Percentiles rank a stretch among this genome's conserved stretches.
Conservation (phyloP, 2,797 vertebrate genomes). For the Lithobates pipiens region DNA sequence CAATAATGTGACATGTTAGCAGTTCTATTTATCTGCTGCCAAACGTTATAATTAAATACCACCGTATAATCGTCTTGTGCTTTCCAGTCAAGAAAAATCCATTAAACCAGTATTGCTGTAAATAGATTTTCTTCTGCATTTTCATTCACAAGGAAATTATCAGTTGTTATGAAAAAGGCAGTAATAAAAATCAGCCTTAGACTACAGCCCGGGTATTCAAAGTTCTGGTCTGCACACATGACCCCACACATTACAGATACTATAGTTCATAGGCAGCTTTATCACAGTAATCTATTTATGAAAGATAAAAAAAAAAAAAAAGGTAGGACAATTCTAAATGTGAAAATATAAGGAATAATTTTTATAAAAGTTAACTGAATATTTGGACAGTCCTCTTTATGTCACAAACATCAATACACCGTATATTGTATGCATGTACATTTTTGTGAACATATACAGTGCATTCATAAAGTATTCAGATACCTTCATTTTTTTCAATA, state of each 20-base stretch:
- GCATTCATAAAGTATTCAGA: too few relatives aligned
- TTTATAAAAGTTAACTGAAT: too few relatives aligned
- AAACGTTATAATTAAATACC: slow-evolving; percentile 15
- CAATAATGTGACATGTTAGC: slow-evolving; percentile 11
- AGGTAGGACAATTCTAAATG: background rate
- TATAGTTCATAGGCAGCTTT: background rate
- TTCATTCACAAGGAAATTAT: background rate
- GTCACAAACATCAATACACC: too few relatives aligned
- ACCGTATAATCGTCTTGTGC: background rate
- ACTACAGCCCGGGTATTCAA: background rate
- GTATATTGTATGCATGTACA: too few relatives aligned
- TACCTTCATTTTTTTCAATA: too few relatives aligned
- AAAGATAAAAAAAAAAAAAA: background rate
- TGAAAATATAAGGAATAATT: too few relatives aligned
- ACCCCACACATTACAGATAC: background rate
- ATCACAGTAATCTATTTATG: background rate
- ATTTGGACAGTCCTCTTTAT: too few relatives aligned
- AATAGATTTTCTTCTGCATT: background rate
- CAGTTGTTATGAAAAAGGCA: background rate
- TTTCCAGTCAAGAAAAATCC: slow-evolving; percentile 20
- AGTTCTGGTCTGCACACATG: background rate
- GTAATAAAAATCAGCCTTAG: background rate
- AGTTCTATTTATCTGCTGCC: background rate
- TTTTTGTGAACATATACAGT: too few relatives aligned
- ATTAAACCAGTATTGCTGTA: background rate